Evolutionary conservation across 1,140 invertebrate genomes (phyloP).

Genomic region (Lepidurus packardi): DNA sequence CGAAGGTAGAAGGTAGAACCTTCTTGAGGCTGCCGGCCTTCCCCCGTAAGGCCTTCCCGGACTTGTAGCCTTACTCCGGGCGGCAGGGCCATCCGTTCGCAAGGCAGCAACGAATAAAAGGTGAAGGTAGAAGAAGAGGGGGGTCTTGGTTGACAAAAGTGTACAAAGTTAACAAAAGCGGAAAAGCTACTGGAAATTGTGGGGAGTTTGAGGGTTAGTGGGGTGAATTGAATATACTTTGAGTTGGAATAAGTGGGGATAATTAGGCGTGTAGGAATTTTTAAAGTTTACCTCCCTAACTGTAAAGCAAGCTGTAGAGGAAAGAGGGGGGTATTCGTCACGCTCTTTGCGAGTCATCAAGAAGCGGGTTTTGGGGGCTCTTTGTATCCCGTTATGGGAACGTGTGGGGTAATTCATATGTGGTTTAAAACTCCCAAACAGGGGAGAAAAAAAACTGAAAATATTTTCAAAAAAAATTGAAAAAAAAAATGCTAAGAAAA

Average conservation of each 20-base stretch:
- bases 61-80: no score
- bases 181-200: background rate
- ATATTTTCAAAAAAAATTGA: no score
- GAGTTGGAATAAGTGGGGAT: background rate
- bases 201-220: background rate
- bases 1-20: no score
- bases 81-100: no score
- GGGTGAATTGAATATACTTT: background rate
- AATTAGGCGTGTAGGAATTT: conserved; percentile 10
- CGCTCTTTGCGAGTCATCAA: background rate
- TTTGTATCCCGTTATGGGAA: background rate
- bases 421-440: background rate
- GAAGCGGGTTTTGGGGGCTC: background rate
- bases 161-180: background rate
- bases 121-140: no score
- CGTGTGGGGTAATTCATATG: background rate
- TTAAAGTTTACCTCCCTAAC: background rate
- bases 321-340: background rate
- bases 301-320: background rate
- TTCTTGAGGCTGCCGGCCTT: no score
- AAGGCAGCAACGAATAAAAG: no score
- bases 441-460: no score
- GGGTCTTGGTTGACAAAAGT: no score
- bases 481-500: no score
- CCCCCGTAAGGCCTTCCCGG: no score